Conservation (phyloP, 2,113 vertebrate species). For the Bolborhynchus lineola region DNA sequence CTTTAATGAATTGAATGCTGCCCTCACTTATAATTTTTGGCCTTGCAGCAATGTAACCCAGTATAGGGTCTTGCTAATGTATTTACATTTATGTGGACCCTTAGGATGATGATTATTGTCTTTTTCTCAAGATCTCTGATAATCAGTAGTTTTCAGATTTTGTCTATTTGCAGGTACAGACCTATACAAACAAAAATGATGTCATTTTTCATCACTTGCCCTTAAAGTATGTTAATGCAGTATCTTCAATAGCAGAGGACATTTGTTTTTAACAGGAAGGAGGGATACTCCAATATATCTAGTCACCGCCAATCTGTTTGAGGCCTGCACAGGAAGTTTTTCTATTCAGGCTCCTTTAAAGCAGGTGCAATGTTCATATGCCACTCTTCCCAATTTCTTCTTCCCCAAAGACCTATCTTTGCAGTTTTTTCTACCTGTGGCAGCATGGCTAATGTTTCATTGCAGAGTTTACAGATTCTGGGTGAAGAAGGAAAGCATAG, state of each 20-base stretch:
- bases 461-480: background rate
- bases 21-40: background rate
- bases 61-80: fast-evolving
- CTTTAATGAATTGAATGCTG: background rate
- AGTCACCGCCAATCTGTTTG: background rate
- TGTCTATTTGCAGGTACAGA: background rate
- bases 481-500: background rate
- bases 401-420: background rate
- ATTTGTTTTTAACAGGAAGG: background rate
- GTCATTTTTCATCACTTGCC: background rate
- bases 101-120: background rate
- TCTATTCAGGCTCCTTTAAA: background rate
- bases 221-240: background rate
- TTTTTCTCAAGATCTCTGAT: background rate
- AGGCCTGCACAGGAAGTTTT: background rate
- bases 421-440: background rate
- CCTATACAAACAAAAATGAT: background rate
- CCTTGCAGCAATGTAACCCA: background rate
- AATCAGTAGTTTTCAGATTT: background rate
- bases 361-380: background rate
- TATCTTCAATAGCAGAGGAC: background rate
- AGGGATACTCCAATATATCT: background rate
- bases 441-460: background rate
- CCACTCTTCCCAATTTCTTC: background rate
- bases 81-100: background rate